These are phyloP conservation scores for Mus musculus DNA, from an alignment of 2,113 vertebrate species.

Conservation along the genomic window DNA sequence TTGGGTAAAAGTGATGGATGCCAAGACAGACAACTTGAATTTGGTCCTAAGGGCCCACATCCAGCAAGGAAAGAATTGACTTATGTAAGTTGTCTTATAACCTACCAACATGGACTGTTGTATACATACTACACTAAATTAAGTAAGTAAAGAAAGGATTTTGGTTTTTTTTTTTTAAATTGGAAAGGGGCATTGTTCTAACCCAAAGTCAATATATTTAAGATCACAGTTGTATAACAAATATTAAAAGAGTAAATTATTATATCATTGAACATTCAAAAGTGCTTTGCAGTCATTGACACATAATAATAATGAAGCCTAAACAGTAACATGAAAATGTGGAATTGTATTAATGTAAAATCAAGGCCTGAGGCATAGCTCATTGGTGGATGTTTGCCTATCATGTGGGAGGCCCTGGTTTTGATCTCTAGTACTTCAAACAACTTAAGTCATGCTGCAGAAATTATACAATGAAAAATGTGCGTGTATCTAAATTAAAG, in stretches of 20 bases:
- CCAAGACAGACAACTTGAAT: no score
- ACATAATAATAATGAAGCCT: background rate
- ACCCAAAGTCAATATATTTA: conserved; percentile 33
- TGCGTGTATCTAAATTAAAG: background rate
- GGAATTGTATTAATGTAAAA: conserved; percentile 14
- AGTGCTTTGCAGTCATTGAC: conserved; percentile 45
- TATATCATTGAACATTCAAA: background rate
- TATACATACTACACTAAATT: background rate
- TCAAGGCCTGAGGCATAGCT: background rate
- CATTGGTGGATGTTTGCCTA: background rate
- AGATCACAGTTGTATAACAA: conserved; percentile 27
- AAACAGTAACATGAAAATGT: background rate
- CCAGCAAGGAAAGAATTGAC: background rate
- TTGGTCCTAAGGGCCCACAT: no score
- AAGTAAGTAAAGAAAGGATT: background rate
- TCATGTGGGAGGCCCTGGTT: background rate
- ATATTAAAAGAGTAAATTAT: conserved; percentile 37
- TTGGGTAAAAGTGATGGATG: background rate
- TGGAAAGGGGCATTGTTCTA: background rate
- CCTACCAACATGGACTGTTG: no score
- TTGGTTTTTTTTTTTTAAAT: background rate
- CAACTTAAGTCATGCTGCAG: background rate
- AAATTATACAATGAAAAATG: background rate
- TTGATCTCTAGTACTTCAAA: background rate
- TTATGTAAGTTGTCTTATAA: background rate